A percentile compares a stretch with the other conserved stretches of the same genome.
Conservation (phyloP, 2,113 vertebrate genomes). For the Tenebrosternarchus preto region DNA sequence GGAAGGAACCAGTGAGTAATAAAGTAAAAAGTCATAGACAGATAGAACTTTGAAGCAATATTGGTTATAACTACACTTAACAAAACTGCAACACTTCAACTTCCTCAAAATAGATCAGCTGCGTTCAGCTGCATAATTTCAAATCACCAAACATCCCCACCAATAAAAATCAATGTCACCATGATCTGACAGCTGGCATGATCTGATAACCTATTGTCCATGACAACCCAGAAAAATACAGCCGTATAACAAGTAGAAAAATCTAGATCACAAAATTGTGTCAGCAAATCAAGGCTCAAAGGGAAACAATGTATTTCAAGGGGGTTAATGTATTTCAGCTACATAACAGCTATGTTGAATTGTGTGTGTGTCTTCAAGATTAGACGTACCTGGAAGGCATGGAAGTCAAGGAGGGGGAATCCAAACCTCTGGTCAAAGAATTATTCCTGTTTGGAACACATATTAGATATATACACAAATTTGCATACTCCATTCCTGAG, state of each 20-base stretch:
- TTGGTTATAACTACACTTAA: too few species aligned
- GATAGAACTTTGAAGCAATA: neutral
- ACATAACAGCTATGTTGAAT: neutral
- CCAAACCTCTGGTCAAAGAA: slow-evolving; percentile 72
- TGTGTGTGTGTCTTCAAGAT: neutral
- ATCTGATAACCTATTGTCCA: too few species aligned
- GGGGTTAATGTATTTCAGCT: neutral
- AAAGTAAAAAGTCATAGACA: slow-evolving; percentile 26
- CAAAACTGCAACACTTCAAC: too few species aligned
- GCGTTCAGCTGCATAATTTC: too few species aligned
- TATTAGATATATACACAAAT: slow-evolving; percentile 55
- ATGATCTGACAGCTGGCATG: too few species aligned
- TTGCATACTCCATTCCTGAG: too few species aligned
- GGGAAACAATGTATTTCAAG: too few species aligned
- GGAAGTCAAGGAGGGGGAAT: slow-evolving; percentile 66
- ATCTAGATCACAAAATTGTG: slow-evolving; percentile 12
- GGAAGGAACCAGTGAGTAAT: slow-evolving; percentile 26
- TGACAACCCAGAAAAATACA: too few species aligned
- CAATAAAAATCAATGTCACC: too few species aligned
- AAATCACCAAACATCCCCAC: too few species aligned
- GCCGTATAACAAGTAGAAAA: neutral
- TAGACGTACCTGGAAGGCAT: slow-evolving; percentile 67
- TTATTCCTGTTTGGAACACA: slow-evolving; percentile 81
- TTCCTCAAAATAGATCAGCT: too few species aligned
- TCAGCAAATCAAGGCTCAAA: slow-evolving; percentile 4